Evolutionary conservation across 2,113 vertebrate species (phyloP), one percentile per base, ranked within the genome.

Genomic region (Rhombomys opimus): DNA sequence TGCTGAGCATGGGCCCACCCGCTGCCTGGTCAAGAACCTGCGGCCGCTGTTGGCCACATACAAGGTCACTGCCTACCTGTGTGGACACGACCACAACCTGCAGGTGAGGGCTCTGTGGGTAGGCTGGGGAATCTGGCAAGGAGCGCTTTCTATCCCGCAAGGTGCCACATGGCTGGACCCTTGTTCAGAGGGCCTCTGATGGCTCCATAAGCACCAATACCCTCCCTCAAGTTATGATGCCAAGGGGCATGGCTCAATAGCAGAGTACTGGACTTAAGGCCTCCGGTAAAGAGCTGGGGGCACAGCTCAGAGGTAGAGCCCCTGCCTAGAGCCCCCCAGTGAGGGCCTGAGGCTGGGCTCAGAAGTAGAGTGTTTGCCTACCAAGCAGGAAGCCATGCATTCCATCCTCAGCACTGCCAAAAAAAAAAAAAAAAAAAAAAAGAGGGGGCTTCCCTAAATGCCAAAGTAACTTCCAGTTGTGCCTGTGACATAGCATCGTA

Each of bases 21-120:
- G 96, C 61, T 99, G 99, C 92, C 98, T 99, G n/a, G 93, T 99
- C 85, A 97, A 97, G 61, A 96, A 96, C 0, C 95, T 99, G 41
- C 98, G 97, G 2, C 99, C 99, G 0, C 97, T 99, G 92, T 98
- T 99, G 87, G 87, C 96, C 27, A 98, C 98, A 1, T 98, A 99
- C 97, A 98, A 98, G 1, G 99, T 98, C 96, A 99, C 99, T 0
- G 99, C 99, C 22, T 99, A 99, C 97, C 94, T 99, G 90, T 99
- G 99, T 8, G 99, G 99, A 4, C 99, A 99, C 0, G 99, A 99
- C 95, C 99, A 99, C 98, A 99, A 99, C 89, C 97, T 99, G 90
- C 99, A 99, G 99, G 99, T 99, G 97, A 96, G 92, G 3, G 7
- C 2, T 46, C 67, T 6, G 8, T 2, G 38, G 38, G 27, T 7